These are phyloP conservation scores for Brachyhypopomus gauderio DNA, from an alignment of 2,113 vertebrate genomes.

Conservation along the genomic window DNA sequence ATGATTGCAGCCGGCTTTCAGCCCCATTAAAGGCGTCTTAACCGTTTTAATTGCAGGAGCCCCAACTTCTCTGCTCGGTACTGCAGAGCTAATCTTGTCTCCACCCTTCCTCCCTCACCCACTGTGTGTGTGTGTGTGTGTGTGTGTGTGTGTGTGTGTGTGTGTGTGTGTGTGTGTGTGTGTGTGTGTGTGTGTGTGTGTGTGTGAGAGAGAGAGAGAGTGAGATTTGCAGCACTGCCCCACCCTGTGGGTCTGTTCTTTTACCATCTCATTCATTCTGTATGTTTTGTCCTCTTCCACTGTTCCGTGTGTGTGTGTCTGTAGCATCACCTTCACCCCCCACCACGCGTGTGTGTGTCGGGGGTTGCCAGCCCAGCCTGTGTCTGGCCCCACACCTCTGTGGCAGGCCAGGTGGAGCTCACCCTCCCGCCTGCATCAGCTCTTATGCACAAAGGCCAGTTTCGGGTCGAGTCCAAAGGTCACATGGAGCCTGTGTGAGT, in stretches of 20 bases:
- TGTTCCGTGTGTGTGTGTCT: too few species aligned
- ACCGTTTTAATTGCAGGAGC: constrained; percentile 48
- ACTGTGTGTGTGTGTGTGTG: not conserved
- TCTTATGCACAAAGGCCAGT: not conserved
- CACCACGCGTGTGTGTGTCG: too few species aligned
- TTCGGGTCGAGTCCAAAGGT: not conserved
- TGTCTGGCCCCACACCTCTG: not conserved
- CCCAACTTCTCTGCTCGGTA: constrained; percentile 49
- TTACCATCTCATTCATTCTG: too few species aligned
- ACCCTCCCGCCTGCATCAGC: too few species aligned
- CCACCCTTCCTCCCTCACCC: constrained; percentile 38
- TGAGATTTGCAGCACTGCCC: too few species aligned
- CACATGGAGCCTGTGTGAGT: not conserved
- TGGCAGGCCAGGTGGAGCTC: not conserved
- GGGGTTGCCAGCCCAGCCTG: too few species aligned
- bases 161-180: constrained; percentile 25
- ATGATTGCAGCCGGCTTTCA: constrained; percentile 52
- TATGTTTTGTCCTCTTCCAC: too few species aligned
- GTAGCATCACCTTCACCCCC: too few species aligned
- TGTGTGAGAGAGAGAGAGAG: not conserved
- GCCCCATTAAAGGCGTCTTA: constrained; percentile 61
- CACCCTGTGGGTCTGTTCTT: too few species aligned
- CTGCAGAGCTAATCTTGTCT: constrained; percentile 36
- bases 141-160: too few species aligned
- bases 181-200: constrained; percentile 12